Conservation (phyloP, 2,113 vertebrate genomes). For the Oncorhynchus masou region DNA sequence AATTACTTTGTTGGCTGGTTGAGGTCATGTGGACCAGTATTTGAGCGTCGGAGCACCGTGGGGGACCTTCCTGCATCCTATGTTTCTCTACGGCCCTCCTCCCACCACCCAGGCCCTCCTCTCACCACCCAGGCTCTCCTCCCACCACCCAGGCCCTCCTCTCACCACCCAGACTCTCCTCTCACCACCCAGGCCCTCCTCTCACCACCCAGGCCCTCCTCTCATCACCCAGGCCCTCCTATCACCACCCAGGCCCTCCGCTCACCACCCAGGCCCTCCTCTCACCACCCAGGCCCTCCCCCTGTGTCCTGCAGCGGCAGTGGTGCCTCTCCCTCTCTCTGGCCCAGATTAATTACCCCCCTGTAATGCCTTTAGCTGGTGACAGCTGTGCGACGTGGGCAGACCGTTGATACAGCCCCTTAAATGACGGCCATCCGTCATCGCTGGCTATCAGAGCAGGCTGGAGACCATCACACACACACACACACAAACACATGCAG, state of each 20-base stretch:
- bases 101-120: background rate
- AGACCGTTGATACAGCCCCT: constrained; percentile 85
- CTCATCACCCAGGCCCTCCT: background rate
- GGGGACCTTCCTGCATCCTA: constrained; percentile 8
- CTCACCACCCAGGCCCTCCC: background rate
- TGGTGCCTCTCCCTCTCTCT: constrained; percentile 58
- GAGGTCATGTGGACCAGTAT: background rate
- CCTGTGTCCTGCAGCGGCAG: constrained; percentile 57
- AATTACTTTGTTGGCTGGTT: too few species aligned
- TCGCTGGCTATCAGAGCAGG: constrained; percentile 79
- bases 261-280: too few species aligned
- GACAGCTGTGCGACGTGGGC: constrained; percentile 85
- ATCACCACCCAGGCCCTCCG: too few species aligned
- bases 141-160: background rate
- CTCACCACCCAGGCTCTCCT: background rate
- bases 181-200: background rate
- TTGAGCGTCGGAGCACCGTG: background rate
- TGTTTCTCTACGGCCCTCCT: constrained; percentile 3
- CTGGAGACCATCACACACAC: constrained; percentile 77
- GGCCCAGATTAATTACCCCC: constrained; percentile 89
- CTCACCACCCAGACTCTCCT: background rate
- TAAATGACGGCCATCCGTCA: constrained; percentile 92
- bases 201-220: background rate
- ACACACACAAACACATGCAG: too few species aligned
- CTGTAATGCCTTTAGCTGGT: constrained; percentile 90